These are phyloP conservation scores for Sitta carolinensis DNA, from an alignment of 2,797 vertebrate species.

Conservation along the genomic window DNA sequence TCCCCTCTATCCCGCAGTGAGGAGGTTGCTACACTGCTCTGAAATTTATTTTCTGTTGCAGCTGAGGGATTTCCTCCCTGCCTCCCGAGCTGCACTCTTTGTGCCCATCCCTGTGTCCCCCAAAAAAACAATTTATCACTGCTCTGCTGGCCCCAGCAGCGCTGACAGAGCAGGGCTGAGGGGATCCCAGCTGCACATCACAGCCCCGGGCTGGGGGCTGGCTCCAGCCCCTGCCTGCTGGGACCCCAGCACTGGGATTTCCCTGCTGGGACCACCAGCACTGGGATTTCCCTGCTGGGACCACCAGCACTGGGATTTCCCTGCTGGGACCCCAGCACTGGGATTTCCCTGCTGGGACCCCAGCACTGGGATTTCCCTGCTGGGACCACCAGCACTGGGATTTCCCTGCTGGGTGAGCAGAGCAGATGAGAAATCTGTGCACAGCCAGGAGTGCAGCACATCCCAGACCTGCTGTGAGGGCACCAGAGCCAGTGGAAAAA, in stretches of 20 bases:
- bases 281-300: background rate
- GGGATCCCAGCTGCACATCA: accelerated
- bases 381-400: accelerated
- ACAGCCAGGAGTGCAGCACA: accelerated
- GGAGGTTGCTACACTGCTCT: background rate
- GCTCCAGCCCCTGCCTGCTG: background rate
- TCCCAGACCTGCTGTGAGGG: background rate
- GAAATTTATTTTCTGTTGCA: constrained; percentile 7
- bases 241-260: accelerated
- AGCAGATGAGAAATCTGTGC: background rate
- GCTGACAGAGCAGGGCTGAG: accelerated
- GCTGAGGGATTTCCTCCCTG: constrained; percentile 16
- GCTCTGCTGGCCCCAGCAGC: accelerated
- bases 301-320: accelerated
- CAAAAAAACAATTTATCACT: background rate
- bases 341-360: background rate
- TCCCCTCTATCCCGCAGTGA: background rate
- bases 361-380: accelerated
- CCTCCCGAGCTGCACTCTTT: background rate
- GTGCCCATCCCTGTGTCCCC: background rate
- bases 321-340: accelerated
- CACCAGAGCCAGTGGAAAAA: accelerated
- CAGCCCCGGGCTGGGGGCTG: background rate
- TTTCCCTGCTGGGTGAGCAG: background rate
- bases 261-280: background rate